phyloP scores from a whole-genome alignment of 2,113 vertebrate genomes.

The Numenius arquata region DNA sequence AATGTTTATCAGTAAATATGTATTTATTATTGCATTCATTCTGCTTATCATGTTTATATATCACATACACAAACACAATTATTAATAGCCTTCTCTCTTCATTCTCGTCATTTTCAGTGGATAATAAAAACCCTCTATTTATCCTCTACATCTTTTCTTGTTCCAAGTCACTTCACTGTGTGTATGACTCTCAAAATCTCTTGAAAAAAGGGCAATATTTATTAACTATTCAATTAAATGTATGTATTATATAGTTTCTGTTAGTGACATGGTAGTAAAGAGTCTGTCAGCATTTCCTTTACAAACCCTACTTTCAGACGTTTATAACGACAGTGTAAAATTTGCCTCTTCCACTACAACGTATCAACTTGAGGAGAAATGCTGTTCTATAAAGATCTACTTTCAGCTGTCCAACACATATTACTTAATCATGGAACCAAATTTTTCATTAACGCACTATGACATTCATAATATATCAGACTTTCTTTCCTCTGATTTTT shows the following conservation, averaged over 20 bases:
- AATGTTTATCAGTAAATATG: neutral
- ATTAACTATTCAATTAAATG: constrained; percentile 42
- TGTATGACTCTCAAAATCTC: neutral
- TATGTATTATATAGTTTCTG: neutral
- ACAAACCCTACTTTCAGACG: neutral
- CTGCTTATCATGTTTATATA: neutral
- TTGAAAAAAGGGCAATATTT: constrained; percentile 33
- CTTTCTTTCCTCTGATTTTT: neutral
- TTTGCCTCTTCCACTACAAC: neutral
- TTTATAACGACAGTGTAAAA: neutral
- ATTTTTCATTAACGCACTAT: neutral
- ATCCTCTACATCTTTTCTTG: neutral
- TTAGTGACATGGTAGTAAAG: neutral
- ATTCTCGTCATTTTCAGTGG: neutral
- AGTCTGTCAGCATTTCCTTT: neutral
- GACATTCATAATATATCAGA: neutral
- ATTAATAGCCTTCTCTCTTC: neutral
- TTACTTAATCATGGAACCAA: neutral
- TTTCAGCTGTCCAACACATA: neutral
- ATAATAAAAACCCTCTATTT: neutral
- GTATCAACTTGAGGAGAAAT: neutral
- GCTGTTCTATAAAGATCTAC: neutral
- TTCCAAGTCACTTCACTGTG: neutral
- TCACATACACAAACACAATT: neutral
- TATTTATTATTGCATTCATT: neutral